Base-by-base conservation (phyloP, 2,797 vertebrate genomes). In the Ctenopoma multispine region DNA sequence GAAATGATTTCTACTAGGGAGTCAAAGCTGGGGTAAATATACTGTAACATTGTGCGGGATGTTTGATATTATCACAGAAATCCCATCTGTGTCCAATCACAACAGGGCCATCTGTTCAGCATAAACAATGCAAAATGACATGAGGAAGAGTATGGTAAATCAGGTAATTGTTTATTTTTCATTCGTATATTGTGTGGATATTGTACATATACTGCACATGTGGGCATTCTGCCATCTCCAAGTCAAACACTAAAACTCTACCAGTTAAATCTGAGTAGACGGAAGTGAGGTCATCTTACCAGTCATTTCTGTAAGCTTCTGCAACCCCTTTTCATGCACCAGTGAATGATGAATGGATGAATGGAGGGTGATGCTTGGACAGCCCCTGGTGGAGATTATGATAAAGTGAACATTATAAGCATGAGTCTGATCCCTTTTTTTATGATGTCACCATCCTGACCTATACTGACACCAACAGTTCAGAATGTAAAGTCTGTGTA, bases 71-170 rank as follows among this genome's bases (percentile, higher is more conserved):
- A 85, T 85, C 78, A 83, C 67, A 62, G 87, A 90, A 81, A 87
- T 70, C 34, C 84, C 88, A 93, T 92, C 89, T 92, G 92, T 56
- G 77, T 90, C 84, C 87, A 91, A 92, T 93, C 85, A 88, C 79
- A 91, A 81, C 69, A 69, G 65, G 72, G 72, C 87, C 88, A 90
- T 92, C 87, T 92, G 90, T 88, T 89, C 75, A 80, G 82, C 72
- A 63, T 77, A 70, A 80, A 85, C 44, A 76, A 85, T 69, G 23
- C 9, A 15, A 63, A 74, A 62, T 73, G 58, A 80, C 80, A 79
- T 11, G 47, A 73, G 64, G 71, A 69, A 71, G 0, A 70, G 38
- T 47, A 74, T 54, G 5, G 49, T 49, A 74, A 62, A 81, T 69
- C 50, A 72, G 50, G 62, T 81, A 70, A 73, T 21, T 54, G 40